Evolutionary conservation across 2,113 vertebrate genomes (phyloP).

Genomic region (Telmatochromis sp.): DNA sequence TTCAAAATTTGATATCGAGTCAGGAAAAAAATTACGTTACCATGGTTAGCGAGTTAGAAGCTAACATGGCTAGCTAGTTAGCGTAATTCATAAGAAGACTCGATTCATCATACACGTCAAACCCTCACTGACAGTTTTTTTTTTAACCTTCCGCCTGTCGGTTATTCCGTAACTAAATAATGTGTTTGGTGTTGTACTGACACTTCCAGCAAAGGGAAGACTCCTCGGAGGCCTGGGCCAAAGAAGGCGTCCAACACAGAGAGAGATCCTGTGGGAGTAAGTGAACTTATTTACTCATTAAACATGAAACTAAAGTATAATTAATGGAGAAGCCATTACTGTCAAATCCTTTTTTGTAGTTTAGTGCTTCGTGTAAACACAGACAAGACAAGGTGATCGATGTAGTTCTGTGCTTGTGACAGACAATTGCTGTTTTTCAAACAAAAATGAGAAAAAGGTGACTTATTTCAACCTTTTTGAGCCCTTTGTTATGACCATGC

Average conservation of each 20-base stretch:
- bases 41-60: background rate
- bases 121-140: background rate
- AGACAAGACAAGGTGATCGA: background rate
- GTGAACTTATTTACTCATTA: slow-evolving; percentile 3
- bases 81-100: background rate
- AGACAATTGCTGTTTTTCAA: background rate
- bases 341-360: background rate
- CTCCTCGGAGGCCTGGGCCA: slow-evolving; percentile 64
- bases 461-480: background rate
- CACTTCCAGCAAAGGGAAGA: slow-evolving; percentile 66
- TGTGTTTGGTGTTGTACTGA: background rate
- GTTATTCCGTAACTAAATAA: background rate
- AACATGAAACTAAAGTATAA: background rate
- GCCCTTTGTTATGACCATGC: background rate
- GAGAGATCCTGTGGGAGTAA: slow-evolving; percentile 81
- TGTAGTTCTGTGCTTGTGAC: background rate
- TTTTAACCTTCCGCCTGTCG: background rate
- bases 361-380: background rate
- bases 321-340: background rate
- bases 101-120: background rate
- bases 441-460: background rate
- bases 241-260: slow-evolving; percentile 71
- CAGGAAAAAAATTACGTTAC: background rate
- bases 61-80: background rate
- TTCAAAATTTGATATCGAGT: rapidly evolving